Evolutionary conservation across 1,140 invertebrate genomes (phyloP), one percentile per base, ranked within the genome.

Genomic region (Tetranychus urticae): DNA sequence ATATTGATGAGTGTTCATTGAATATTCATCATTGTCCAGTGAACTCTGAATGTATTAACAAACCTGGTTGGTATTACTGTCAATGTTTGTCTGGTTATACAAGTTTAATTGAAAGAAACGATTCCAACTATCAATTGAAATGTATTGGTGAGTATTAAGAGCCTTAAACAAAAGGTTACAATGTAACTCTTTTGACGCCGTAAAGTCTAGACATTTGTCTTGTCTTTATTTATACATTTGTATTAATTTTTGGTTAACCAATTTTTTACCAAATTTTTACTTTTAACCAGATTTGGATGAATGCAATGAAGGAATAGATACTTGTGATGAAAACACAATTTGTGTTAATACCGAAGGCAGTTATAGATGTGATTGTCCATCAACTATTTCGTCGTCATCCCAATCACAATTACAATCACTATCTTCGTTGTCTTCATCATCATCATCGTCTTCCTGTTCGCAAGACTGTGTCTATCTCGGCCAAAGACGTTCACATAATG

Each of bases 11-110:
- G 72, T 92, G 88, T 73, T 74, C 75, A 1, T 77, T 79, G 46
- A 79, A 79, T 65, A 70, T 80, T 12, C 80, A 84, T 67, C 74
- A 76, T 37, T 91, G 87, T 73, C 81, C 81, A 62, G 73, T 76
- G 63, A 79, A 82, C 63, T 84, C 87, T 6, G 74, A 77, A 35
- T 92, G 89, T 73, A 80, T 89, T 70, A 92, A 92, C 73, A 85
- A 86, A 77, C 86, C 86, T 23, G 89, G 89, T 60, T 89, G 86
- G 80, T 90, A 89, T 72, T 84, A 86, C 68, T 93, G 89, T 71
- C 80, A 84, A 62, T 93, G 88, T 72, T 79, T 81, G 50, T 76
- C 81, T 34, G 88, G 88, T 0, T 92, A 82, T 73, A 75, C 81
- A 23, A 73, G 73, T 56, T 14, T 6, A 10, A 14, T 14, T 13